Evolutionary conservation across 2,797 vertebrate genomes (phyloP).

Genomic region (Rhabdomys pumilio): DNA sequence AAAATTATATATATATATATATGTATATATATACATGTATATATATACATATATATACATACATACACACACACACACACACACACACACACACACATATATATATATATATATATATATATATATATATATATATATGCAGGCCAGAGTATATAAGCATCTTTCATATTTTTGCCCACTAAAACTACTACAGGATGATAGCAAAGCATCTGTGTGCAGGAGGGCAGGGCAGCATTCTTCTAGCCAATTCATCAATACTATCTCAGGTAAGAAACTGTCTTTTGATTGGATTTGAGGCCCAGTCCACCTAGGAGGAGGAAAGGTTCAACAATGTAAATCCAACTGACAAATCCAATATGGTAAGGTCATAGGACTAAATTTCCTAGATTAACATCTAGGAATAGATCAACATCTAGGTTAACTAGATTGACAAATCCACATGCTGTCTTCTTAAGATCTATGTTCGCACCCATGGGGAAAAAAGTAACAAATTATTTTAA

Average conservation of each 20-base stretch:
- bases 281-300: neutral
- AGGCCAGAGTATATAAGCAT: too few relatives aligned
- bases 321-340: neutral
- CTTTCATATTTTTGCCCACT: neutral
- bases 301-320: neutral
- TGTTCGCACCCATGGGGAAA: neutral
- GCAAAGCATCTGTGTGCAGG: neutral
- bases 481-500: neutral
- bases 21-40: too few relatives aligned
- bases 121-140: neutral
- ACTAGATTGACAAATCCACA: neutral
- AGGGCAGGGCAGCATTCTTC: neutral
- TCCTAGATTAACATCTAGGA: too few relatives aligned
- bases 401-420: too few relatives aligned
- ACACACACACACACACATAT: too few relatives aligned
- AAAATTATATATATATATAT: neutral
- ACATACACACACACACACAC: too few relatives aligned
- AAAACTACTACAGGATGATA: neutral
- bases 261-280: neutral
- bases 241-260: neutral
- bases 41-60: too few relatives aligned
- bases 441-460: neutral
- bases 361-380: neutral
- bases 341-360: neutral
- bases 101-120: too few relatives aligned